A percentile compares a stretch with the other conserved stretches of the same genome.
These are phyloP conservation scores for Chromobotia macracanthus DNA, from an alignment of 2,797 vertebrate species.

Conservation along the genomic window DNA sequence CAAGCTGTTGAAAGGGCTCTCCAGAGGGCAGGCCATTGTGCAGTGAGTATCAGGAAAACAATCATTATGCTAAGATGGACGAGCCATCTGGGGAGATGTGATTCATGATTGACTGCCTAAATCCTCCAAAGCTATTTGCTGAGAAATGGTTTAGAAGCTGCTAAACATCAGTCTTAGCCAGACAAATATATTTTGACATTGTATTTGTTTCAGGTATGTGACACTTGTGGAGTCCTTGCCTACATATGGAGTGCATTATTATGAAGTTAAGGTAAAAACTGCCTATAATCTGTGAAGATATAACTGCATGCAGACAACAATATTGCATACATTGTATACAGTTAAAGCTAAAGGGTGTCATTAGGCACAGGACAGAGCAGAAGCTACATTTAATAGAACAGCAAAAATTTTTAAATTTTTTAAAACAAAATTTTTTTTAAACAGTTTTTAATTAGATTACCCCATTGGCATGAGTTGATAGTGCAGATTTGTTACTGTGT, in stretches of 20 bases:
- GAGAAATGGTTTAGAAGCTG: background rate
- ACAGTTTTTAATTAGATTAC: too few relatives aligned
- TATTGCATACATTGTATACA: too few relatives aligned
- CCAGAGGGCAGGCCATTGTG: constrained; percentile 93
- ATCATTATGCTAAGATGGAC: constrained; percentile 32
- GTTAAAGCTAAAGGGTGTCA: too few relatives aligned
- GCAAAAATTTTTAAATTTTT: too few relatives aligned
- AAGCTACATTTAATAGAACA: too few relatives aligned
- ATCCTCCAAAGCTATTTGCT: constrained; percentile 50
- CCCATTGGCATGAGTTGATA: too few relatives aligned
- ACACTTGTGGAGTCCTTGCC: constrained; percentile 93
- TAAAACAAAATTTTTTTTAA: too few relatives aligned
- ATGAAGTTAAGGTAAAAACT: constrained; percentile 91
- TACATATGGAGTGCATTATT: constrained; percentile 98
- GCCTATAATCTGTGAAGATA: background rate
- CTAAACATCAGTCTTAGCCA: background rate
- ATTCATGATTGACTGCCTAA: constrained; percentile 59
- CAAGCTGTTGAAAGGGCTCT: constrained; percentile 88
- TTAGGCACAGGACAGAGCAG: too few relatives aligned
- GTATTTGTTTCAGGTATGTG: constrained; percentile 85
- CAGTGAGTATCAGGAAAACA: constrained; percentile 83
- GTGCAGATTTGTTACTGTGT: too few relatives aligned
- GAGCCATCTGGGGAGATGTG: constrained; percentile 50
- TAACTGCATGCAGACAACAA: background rate
- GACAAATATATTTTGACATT: background rate